Evolutionary conservation across 2,888 invertebrate species (phyloP).

Genomic region (Bellardia bayeri): DNA sequence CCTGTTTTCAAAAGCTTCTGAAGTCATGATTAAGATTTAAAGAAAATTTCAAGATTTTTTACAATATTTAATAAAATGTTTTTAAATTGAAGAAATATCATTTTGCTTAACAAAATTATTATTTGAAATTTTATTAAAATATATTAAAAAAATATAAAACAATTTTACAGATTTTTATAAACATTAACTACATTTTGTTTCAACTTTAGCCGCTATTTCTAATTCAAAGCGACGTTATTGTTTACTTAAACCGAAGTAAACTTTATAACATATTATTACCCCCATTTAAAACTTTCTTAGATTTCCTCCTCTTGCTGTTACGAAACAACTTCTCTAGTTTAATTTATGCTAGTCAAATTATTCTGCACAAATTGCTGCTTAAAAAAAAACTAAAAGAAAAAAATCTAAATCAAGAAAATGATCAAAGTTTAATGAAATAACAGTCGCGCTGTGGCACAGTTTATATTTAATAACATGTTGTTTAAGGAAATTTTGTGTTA

Average conservation of each 20-base stretch:
- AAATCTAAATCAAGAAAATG: conserved; percentile 22
- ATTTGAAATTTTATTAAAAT: too few species aligned
- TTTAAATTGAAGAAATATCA: too few species aligned
- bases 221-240: too few species aligned
- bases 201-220: too few species aligned
- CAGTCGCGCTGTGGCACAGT: conserved; percentile 4
- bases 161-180: too few species aligned
- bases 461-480: conserved; percentile 51
- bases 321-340: neutral
- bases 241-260: neutral
- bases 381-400: neutral
- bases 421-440: neutral
- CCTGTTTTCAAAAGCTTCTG: too few species aligned
- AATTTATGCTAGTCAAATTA: neutral
- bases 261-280: neutral
- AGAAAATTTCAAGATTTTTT: too few species aligned
- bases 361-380: neutral
- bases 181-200: too few species aligned
- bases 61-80: too few species aligned
- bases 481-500: conserved; percentile 34
- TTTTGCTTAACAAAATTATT: too few species aligned
- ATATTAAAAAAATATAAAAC: too few species aligned
- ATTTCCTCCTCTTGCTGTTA: neutral
- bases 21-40: too few species aligned
- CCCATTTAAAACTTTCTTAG: neutral